Evolutionary conservation across 2,113 vertebrate genomes (phyloP).

Genomic region (Prochilodus magdalenae): DNA sequence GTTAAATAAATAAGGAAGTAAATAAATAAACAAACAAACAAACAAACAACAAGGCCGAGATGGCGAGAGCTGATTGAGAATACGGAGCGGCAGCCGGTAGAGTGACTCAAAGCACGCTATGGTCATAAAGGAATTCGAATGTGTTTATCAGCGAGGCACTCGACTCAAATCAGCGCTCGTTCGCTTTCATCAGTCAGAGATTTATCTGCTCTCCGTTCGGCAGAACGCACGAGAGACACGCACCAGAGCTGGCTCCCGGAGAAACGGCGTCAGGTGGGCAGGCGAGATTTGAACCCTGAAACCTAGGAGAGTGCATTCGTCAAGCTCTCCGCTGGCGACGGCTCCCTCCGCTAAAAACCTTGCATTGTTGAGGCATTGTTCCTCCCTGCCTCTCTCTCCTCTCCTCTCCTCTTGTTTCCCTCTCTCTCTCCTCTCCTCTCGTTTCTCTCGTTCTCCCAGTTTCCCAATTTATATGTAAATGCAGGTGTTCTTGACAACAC

Average conservation of each 20-base stretch:
- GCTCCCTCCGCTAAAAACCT: conserved; percentile 59
- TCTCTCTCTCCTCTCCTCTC: conserved; percentile 70
- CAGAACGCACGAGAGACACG: neutral
- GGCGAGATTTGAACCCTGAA: conserved; percentile 61
- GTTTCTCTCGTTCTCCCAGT: conserved; percentile 66
- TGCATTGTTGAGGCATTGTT: conserved; percentile 60
- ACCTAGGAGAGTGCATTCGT: conserved; percentile 60
- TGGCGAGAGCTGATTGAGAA: neutral
- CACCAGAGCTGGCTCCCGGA: conserved; percentile 5
- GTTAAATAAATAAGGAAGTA: too few species aligned
- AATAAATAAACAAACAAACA: too few species aligned
- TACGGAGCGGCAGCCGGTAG: neutral
- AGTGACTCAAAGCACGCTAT: neutral
- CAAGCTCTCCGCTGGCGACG: conserved; percentile 57
- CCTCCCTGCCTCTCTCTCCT: conserved; percentile 68
- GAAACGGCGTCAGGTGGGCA: conserved; percentile 53
- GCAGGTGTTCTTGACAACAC: conserved; percentile 71
- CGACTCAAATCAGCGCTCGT: neutral
- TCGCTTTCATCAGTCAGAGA: neutral
- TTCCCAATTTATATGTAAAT: conserved; percentile 84
- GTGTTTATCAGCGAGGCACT: conserved; percentile 2
- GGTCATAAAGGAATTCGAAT: neutral
- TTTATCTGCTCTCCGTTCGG: conserved; percentile 5
- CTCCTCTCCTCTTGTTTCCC: conserved; percentile 63
- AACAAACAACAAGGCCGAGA: too few species aligned